Evolutionary conservation across 1,140 invertebrate genomes (phyloP), one percentile per base, ranked within the genome.

Genomic region (Microplitis mediator): DNA sequence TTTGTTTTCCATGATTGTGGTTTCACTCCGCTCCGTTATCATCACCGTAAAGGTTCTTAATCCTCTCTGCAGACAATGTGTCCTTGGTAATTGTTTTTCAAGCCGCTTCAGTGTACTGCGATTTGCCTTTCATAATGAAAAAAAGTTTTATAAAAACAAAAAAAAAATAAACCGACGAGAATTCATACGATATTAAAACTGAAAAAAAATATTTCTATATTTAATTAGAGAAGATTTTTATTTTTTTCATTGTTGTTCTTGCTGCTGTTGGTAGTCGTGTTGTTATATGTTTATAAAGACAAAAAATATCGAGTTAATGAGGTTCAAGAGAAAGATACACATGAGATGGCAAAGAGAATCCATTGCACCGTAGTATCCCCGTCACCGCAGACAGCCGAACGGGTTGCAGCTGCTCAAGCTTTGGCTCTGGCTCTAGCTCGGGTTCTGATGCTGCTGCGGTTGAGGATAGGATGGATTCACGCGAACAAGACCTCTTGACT

Each of bases 1-100:
- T 80, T 78, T 78, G 76, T 76, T 77, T 74, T 72, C 52, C 76
- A 64, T 75, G 72, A 80, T 75, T 76, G 68, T 76, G 69, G 75
- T 73, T 75, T 75, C 71, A 75, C 72, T 73, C 69, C 45, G 71
- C 72, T 75, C 64, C 64, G 71, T 75, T 75, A 75, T 73, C 74
- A 56, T 73, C 74, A 75, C 63, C 45, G 58, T 73, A 75, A 75
- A 73, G 66, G 71, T 69, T 63, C 71, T 75, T 75, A 75, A 75
- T 75, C 74, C 74, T 73, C 67, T 73, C 54, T 51, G 67, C 67
- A 70, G 71, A 75, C 74, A 75, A 75, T 75, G 74, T 75, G 74
- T 75, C 71, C 74, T 36, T 34, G 71, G 58, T 71, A 73, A 75
- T 75, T 75, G 74, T 75, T 75, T 75, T 73, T 75, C 74, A 62